A percentile compares a stretch with the other conserved stretches of the same genome.
These are phyloP conservation scores for Aurelia aurita complex sp. Pacific DNA, from an alignment of 30 jellyfish, hydroid and myxozoan species.

Conservation along the genomic window DNA sequence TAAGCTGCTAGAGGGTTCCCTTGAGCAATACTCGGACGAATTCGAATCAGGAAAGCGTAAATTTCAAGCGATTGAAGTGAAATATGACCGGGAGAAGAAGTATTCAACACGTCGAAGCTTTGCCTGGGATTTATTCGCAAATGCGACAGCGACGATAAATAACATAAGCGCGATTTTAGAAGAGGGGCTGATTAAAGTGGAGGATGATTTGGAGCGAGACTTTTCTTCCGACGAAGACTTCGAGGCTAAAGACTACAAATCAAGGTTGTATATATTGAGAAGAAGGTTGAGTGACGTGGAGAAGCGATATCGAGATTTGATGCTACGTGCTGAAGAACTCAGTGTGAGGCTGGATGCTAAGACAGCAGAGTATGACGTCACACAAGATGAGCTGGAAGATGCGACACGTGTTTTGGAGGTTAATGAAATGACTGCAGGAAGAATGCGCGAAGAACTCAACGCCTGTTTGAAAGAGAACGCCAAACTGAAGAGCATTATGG, in stretches of 20 bases:
- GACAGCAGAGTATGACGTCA: conserved; percentile 94
- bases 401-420: conserved; percentile 86
- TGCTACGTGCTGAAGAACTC: conserved; percentile 94
- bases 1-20: conserved; percentile 81
- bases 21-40: conserved; percentile 85
- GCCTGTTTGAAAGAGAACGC: conserved; percentile 68
- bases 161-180: conserved; percentile 82
- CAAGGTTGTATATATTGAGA: conserved; percentile 94
- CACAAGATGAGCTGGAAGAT: conserved; percentile 98
- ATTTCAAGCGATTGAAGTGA: conserved; percentile 72
- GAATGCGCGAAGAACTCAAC: conserved; percentile 46
- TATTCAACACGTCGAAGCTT: conserved; percentile 74
- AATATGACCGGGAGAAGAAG: conserved; percentile 72
- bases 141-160: conserved; percentile 88
- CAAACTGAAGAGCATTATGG: conserved; percentile 55
- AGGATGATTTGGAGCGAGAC: conserved; percentile 92
- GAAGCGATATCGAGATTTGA: conserved; percentile 92
- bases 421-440: conserved; percentile 66
- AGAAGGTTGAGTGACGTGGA: conserved; percentile 94
- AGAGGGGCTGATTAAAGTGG: conserved; percentile 92
- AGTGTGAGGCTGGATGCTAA: conserved; percentile 95
- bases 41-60: conserved; percentile 68
- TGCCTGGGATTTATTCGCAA: conserved; percentile 91
- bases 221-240: conserved; percentile 82
- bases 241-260: conserved; percentile 89